Evolutionary conservation across 2,888 invertebrate species (phyloP).

Genomic region (Ceramica pisi): DNA sequence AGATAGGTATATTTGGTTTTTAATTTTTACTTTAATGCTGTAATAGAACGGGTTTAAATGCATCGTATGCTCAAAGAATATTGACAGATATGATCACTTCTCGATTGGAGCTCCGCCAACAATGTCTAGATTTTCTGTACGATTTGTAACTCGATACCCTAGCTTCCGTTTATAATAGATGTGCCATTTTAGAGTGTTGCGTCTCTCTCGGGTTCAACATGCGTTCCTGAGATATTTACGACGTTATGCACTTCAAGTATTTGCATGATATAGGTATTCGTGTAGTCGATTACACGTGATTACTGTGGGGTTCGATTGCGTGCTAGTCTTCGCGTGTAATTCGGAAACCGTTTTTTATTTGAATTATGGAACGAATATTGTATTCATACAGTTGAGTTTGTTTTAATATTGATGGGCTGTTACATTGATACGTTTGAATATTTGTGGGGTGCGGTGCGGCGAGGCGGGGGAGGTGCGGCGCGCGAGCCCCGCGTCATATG

Average conservation of each 20-base stretch:
- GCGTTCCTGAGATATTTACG: constrained; percentile 85
- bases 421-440: constrained; percentile 69
- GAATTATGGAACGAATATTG: constrained; percentile 61
- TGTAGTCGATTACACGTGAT: constrained; percentile 64
- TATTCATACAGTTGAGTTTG: constrained; percentile 69
- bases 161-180: constrained; percentile 89
- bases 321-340: constrained; percentile 64
- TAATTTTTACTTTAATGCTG: constrained; percentile 60
- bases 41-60: constrained; percentile 79
- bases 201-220: constrained; percentile 83
- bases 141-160: constrained; percentile 88
- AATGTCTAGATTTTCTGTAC: constrained; percentile 87
- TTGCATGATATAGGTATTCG: constrained; percentile 71
- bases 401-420: constrained; percentile 72
- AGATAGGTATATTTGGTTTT: constrained; percentile 67
- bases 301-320: constrained; percentile 54
- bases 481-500: constrained; percentile 71
- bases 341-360: constrained; percentile 57
- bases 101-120: constrained; percentile 88
- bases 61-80: constrained; percentile 87
- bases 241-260: constrained; percentile 80
- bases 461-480: constrained; percentile 38
- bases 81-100: constrained; percentile 91
- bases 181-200: constrained; percentile 86
- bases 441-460: constrained; percentile 48